These are phyloP conservation scores for Dallia pectoralis DNA, from an alignment of 2,797 vertebrate species.

Conservation along the genomic window DNA sequence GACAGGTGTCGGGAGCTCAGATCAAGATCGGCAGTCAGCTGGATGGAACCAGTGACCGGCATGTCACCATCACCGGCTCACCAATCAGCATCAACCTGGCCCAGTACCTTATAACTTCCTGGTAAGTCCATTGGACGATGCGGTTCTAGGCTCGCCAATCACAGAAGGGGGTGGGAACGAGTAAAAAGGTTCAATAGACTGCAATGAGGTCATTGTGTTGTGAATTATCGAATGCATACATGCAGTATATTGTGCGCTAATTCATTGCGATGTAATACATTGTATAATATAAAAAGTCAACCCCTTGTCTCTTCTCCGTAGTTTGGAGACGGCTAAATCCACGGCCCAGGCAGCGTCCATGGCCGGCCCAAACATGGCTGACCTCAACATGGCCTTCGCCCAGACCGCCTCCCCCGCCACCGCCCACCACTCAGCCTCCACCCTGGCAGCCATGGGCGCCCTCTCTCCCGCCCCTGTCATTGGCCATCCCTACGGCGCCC, in stretches of 20 bases:
- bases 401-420: constrained; percentile 76
- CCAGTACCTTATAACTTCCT: constrained; percentile 97
- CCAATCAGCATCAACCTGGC: constrained; percentile 93
- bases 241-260: background rate
- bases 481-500: constrained; percentile 79
- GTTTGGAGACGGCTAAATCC: constrained; percentile 96
- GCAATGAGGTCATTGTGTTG: constrained; percentile 45
- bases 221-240: constrained; percentile 45
- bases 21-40: constrained; percentile 95
- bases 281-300: background rate
- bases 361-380: constrained; percentile 74
- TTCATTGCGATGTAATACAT: background rate
- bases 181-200: constrained; percentile 19
- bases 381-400: constrained; percentile 88
- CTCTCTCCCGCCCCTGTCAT: constrained; percentile 79
- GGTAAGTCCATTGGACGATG: constrained; percentile 71
- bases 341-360: constrained; percentile 85
- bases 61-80: constrained; percentile 90
- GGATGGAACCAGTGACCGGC: constrained; percentile 84
- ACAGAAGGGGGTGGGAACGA: background rate
- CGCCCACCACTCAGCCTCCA: constrained; percentile 62
- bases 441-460: constrained; percentile 77
- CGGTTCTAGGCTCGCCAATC: constrained; percentile 21
- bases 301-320: constrained; percentile 48
- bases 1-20: constrained; percentile 94